These are phyloP conservation scores for Nasonia oneida DNA, from an alignment of 2,888 invertebrate genomes.

Conservation along the genomic window DNA sequence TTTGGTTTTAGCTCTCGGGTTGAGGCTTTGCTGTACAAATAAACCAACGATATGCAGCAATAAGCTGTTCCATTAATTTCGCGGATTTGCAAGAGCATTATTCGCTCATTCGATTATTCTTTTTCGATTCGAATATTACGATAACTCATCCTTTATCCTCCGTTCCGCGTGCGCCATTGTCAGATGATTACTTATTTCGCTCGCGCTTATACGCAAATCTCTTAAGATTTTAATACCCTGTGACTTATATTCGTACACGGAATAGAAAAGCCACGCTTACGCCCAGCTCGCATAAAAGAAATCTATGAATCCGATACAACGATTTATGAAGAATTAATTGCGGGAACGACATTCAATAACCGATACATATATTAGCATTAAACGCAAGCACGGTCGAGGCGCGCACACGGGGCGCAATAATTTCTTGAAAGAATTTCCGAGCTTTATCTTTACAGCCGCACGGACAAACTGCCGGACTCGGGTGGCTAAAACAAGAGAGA, in stretches of 20 bases:
- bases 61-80: background rate
- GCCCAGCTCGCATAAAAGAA: slow-evolving; percentile 11
- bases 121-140: background rate
- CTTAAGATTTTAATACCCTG: slow-evolving; percentile 47
- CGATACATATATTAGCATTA: slow-evolving; percentile 58
- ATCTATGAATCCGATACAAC: slow-evolving; percentile 23
- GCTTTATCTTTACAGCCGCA: slow-evolving; percentile 33
- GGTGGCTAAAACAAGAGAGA: background rate
- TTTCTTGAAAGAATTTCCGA: slow-evolving; percentile 51
- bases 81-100: background rate
- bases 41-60: background rate
- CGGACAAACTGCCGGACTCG: slow-evolving; percentile 40
- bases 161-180: background rate
- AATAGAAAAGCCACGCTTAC: background rate
- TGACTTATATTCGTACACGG: background rate
- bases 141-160: background rate
- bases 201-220: slow-evolving; percentile 28
- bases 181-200: slow-evolving; percentile 19
- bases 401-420: slow-evolving; percentile 37
- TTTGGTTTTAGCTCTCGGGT: background rate
- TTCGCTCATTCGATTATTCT: background rate
- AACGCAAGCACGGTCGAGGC: background rate
- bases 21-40: too few relatives aligned
- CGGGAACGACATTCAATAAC: slow-evolving; percentile 57
- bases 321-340: slow-evolving; percentile 38